Conservation (phyloP, 1,140 invertebrate genomes). For the Thaumetopoea pityocampa region DNA sequence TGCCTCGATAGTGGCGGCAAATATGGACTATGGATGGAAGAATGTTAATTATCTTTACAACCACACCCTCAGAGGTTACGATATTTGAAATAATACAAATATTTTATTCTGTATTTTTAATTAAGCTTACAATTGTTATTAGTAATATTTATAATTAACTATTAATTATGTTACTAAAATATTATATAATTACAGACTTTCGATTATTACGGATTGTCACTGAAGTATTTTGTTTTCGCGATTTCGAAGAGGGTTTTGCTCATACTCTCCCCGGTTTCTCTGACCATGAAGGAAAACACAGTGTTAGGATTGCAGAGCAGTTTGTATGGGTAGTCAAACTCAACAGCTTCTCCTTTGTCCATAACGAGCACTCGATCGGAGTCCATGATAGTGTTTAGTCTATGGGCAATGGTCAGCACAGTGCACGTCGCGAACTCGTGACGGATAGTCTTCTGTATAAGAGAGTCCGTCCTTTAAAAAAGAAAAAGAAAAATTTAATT, state of each 20-base stretch:
- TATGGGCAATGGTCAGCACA: conserved; percentile 88
- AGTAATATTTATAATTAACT: too few relatives aligned
- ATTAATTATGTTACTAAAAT: too few relatives aligned
- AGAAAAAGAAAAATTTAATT: conserved; percentile 2
- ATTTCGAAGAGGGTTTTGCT: conserved; percentile 57
- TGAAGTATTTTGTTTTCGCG: conserved; percentile 58
- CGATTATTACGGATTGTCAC: conserved; percentile 30
- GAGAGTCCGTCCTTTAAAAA: conserved; percentile 75
- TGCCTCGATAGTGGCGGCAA: too few relatives aligned
- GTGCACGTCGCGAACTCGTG: conserved; percentile 80
- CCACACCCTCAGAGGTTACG: too few relatives aligned
- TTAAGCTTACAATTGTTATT: too few relatives aligned
- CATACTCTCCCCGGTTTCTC: conserved; percentile 54
- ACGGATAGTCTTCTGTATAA: conserved; percentile 80
- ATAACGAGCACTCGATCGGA: conserved; percentile 87
- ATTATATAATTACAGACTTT: too few relatives aligned
- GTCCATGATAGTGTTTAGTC: conserved; percentile 83
- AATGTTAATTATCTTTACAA: too few relatives aligned
- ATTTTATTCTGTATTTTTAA: too few relatives aligned
- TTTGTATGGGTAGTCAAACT: conserved; percentile 83
- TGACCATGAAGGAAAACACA: conserved; percentile 52
- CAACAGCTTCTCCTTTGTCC: conserved; percentile 80
- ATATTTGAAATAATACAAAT: too few relatives aligned
- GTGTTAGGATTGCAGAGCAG: conserved; percentile 77
- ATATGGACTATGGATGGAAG: too few relatives aligned